Conservation (phyloP, 2,888 invertebrate genomes). For the Dicyrtoma fusca region DNA sequence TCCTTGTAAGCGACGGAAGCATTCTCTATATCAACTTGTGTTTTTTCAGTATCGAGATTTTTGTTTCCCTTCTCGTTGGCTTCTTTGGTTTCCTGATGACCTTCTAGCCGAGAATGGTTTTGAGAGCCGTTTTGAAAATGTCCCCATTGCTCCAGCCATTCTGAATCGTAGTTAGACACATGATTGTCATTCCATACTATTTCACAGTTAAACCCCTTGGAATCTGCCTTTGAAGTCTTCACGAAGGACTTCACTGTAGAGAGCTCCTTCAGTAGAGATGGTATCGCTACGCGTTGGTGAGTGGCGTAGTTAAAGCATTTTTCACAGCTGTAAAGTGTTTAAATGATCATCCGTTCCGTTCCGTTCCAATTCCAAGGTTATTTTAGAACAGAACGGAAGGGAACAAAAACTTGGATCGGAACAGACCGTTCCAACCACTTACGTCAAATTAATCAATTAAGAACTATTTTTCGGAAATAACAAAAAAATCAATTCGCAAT, state of each 20-base stretch:
- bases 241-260: conserved; percentile 50
- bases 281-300: conserved; percentile 66
- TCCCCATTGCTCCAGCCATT: conserved; percentile 61
- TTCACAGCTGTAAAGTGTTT: conserved; percentile 62
- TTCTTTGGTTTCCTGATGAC: not conserved
- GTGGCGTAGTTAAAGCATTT: conserved; percentile 67
- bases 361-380: too few species aligned
- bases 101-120: not conserved
- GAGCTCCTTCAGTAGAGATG: conserved; percentile 56
- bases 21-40: too few species aligned
- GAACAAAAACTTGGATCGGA: too few species aligned
- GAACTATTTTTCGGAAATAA: too few species aligned
- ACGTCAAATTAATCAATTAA: too few species aligned
- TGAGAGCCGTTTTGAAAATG: not conserved
- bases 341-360: not conserved
- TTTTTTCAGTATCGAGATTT: too few species aligned
- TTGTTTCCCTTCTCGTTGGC: not conserved
- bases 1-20: conserved; percentile 35
- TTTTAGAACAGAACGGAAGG: too few species aligned
- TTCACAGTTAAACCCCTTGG: conserved; percentile 57
- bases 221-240: conserved; percentile 60
- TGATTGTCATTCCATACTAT: conserved; percentile 68
- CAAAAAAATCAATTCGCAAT: too few species aligned
- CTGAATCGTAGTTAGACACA: conserved; percentile 62
- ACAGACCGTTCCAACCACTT: too few species aligned